phyloP scores from a whole-genome alignment of 2,888 invertebrate species.

The Clitarchus hookeri region DNA sequence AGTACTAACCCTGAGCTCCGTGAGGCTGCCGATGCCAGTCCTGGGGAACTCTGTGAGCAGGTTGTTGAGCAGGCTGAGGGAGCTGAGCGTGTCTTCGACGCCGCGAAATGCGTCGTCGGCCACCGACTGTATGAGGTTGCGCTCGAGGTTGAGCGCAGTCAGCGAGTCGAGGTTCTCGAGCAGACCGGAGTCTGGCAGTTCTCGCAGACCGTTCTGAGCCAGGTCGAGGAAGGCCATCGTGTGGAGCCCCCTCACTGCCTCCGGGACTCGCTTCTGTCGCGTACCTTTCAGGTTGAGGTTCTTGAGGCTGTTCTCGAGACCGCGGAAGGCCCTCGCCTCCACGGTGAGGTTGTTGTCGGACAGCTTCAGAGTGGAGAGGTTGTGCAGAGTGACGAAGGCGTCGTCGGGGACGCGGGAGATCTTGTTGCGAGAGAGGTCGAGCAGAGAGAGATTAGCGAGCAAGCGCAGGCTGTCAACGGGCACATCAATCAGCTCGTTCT shows the following conservation, averaged over 20 bases:
- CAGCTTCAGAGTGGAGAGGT: slow-evolving; percentile 79
- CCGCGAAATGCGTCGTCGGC: slow-evolving; percentile 78
- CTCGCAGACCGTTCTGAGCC: slow-evolving; percentile 84
- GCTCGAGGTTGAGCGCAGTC: slow-evolving; percentile 84
- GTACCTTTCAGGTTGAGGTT: slow-evolving; percentile 90
- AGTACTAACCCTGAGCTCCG: slow-evolving; percentile 70
- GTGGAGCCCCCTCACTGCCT: slow-evolving; percentile 74
- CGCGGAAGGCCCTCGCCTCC: slow-evolving; percentile 70
- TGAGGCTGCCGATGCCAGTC: slow-evolving; percentile 74
- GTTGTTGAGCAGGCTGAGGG: slow-evolving; percentile 87
- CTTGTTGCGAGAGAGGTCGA: slow-evolving; percentile 84
- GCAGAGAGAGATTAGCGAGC: slow-evolving; percentile 71
- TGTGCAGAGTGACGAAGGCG: slow-evolving; percentile 73
- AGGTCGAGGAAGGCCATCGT: slow-evolving; percentile 86
- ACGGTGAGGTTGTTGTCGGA: slow-evolving; percentile 86
- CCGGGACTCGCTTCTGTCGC: slow-evolving; percentile 77
- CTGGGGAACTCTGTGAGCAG: slow-evolving; percentile 85
- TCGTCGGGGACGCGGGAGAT: slow-evolving; percentile 73
- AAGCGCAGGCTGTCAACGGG: slow-evolving; percentile 73
- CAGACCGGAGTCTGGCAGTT: slow-evolving; percentile 72
- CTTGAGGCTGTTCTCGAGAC: slow-evolving; percentile 79
- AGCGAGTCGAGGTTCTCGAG: slow-evolving; percentile 80
- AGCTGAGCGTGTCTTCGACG: slow-evolving; percentile 80
- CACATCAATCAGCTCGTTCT: slow-evolving; percentile 78
- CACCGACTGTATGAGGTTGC: slow-evolving; percentile 81